Evolutionary conservation across 2,888 invertebrate species (phyloP).

Genomic region (Aphodius granarius): DNA sequence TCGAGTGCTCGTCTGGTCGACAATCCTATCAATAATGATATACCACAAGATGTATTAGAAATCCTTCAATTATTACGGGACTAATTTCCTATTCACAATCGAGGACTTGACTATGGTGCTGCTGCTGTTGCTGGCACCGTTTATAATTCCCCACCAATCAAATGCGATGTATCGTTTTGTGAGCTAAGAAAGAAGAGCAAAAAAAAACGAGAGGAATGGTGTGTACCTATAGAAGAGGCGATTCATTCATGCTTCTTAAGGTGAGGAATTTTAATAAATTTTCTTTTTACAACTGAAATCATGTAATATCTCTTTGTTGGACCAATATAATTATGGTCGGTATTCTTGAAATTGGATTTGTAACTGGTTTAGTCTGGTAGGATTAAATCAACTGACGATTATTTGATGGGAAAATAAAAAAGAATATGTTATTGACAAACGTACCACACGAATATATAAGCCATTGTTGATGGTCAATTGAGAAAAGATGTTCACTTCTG

Average conservation of each 20-base stretch:
- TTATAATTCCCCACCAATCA: conserved; percentile 23
- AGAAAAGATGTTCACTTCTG: no score
- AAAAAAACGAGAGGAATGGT: conserved; percentile 11
- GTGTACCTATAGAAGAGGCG: neutral
- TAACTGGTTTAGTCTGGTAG: neutral
- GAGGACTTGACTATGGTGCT: conserved; percentile 26
- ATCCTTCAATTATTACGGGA: conserved; percentile 31
- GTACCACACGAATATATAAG: no score
- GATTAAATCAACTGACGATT: neutral
- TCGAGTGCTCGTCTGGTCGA: conserved; percentile 22
- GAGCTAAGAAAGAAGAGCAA: conserved; percentile 18
- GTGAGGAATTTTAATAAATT: neutral
- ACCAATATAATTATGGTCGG: neutral
- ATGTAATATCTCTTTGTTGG: neutral
- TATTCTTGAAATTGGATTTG: neutral
- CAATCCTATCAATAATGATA: conserved; percentile 31
- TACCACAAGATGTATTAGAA: conserved; percentile 35
- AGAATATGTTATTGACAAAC: neutral
- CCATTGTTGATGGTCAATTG: no score
- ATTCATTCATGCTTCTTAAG: neutral
- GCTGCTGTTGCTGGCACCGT: conserved; percentile 16
- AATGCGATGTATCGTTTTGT: conserved; percentile 22
- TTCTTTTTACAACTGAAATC: neutral
- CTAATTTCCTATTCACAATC: conserved; percentile 33
- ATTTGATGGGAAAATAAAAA: neutral